Conservation (phyloP, 1,140 invertebrate genomes). For the Argopecten irradians region DNA sequence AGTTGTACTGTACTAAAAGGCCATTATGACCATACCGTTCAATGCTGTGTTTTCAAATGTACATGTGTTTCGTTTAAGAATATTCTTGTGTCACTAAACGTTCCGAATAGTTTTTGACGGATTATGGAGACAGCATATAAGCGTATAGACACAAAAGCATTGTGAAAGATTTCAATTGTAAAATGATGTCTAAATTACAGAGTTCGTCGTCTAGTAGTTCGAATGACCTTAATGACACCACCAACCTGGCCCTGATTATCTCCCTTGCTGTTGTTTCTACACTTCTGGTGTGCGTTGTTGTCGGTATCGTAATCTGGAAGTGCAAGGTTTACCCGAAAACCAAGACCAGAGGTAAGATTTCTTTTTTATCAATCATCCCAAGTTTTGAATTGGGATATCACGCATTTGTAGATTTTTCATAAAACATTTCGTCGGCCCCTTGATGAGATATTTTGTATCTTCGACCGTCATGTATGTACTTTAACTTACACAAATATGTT, state of each 20-base stretch:
- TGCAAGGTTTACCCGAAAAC: constrained; percentile 54
- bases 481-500: too few relatives aligned
- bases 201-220: not conserved
- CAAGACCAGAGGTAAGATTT: constrained; percentile 53
- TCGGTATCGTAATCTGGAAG: constrained; percentile 50
- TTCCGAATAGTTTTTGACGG: not conserved
- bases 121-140: not conserved
- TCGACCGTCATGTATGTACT: constrained; percentile 2
- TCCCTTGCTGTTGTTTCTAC: constrained; percentile 50
- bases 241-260: constrained; percentile 49
- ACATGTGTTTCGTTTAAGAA: not conserved
- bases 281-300: constrained; percentile 26
- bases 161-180: not conserved
- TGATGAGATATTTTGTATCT: not conserved
- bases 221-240: not conserved
- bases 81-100: not conserved
- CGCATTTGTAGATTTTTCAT: not conserved
- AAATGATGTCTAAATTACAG: too few relatives aligned
- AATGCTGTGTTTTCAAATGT: too few relatives aligned
- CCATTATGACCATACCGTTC: not conserved
- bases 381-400: not conserved
- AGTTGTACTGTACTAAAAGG: not conserved
- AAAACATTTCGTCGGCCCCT: not conserved
- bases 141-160: not conserved
- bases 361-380: not conserved